Evolutionary conservation across 2,113 vertebrate species (phyloP).

Genomic region (Tyto alba): DNA sequence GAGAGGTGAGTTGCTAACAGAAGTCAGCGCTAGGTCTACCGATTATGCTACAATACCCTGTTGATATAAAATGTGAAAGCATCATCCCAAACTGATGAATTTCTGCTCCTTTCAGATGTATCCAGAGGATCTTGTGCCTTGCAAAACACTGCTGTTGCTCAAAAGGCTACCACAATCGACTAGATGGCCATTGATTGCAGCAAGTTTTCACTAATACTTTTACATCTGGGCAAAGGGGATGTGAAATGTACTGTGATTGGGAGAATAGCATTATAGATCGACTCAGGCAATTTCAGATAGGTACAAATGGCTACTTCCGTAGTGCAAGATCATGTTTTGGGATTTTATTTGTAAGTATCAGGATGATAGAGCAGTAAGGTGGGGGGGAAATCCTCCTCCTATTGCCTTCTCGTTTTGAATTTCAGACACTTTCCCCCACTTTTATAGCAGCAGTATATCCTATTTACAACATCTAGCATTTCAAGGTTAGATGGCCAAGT

Average conservation of each 20-base stretch:
- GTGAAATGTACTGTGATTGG: background rate
- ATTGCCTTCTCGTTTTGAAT: background rate
- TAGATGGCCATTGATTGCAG: background rate
- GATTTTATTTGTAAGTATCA: background rate
- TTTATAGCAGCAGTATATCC: background rate
- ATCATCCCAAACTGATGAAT: background rate
- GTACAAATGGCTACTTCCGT: background rate
- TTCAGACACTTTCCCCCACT: background rate
- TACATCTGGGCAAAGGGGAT: background rate
- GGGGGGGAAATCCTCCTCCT: background rate
- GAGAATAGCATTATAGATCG: background rate
- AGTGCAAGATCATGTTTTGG: background rate
- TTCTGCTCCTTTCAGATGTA: background rate
- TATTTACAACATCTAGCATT: conserved; percentile 11
- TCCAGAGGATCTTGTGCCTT: background rate
- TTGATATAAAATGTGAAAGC: background rate
- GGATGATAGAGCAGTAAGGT: background rate
- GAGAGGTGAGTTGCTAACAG: background rate
- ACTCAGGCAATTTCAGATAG: background rate
- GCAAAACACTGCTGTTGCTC: background rate
- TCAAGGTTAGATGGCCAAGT: conserved; percentile 28
- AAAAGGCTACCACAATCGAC: accelerated
- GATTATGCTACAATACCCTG: background rate
- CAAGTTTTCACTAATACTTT: background rate
- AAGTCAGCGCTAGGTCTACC: background rate